phyloP scores from a whole-genome alignment of 30 jellyfish, hydroid and myxozoan species.

The Clytia hemisphaerica region DNA sequence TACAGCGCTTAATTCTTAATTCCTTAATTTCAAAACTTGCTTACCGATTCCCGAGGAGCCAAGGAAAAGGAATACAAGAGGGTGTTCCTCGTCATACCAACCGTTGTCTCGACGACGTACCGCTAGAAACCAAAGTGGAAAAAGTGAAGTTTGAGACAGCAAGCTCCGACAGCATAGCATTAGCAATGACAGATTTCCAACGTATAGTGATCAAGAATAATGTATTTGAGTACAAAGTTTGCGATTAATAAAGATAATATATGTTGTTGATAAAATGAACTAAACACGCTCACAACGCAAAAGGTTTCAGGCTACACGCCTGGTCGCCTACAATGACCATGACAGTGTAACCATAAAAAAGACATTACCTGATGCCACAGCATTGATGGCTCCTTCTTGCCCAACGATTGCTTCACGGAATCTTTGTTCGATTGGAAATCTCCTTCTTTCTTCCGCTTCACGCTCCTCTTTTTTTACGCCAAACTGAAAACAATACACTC shows the following conservation, averaged over 20 bases:
- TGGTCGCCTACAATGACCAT: no score
- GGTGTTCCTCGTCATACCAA: slow-evolving; percentile 91
- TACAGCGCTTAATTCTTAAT: no score
- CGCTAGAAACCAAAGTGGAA: slow-evolving; percentile 38
- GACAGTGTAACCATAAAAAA: no score
- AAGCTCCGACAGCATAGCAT: no score
- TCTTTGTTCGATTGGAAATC: slow-evolving; percentile 77
- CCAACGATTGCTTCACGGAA: slow-evolving; percentile 83
- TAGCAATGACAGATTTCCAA: no score
- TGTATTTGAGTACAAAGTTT: no score
- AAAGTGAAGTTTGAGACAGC: neutral
- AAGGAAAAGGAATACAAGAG: slow-evolving; percentile 83
- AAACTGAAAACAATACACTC: slow-evolving; percentile 33
- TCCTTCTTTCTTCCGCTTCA: slow-evolving; percentile 80
- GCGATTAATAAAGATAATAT: no score
- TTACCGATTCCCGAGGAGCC: slow-evolving; percentile 99
- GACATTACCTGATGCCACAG: slow-evolving; percentile 96
- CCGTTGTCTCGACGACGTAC: slow-evolving; percentile 89
- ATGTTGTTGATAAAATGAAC: no score
- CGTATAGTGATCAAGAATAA: no score
- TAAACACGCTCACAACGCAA: no score
- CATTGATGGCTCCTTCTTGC: slow-evolving; percentile 91
- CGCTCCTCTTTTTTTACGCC: slow-evolving; percentile 36
- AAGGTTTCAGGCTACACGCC: no score
- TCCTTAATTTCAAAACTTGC: neutral